Base-by-base conservation (phyloP, 2,113 vertebrate species). In the Paramormyrops kingsleyae region DNA sequence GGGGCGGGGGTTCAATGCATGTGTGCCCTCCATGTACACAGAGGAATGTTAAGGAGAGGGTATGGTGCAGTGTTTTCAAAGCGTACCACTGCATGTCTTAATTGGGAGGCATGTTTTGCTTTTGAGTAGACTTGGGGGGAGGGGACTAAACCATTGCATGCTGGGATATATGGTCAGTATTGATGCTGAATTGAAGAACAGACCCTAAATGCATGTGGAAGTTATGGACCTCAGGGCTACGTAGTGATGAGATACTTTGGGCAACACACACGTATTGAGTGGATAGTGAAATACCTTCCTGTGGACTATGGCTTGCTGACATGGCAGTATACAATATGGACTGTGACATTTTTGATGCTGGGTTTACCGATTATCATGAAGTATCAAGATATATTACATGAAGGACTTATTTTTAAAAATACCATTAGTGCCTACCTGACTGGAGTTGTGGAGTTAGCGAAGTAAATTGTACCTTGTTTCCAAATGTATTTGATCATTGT, bases 101-200 rank as follows among this genome's bases (percentile, higher is more conserved):
- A 91, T 91, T 77, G 85, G 56, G 53, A 88, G 77, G 46, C 5
- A 87, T 90, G 91, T 87, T 88, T 77, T 46, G 56, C 89, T 19
- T 92, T 88, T 90, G 93, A 90, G 50, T 10, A 39, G 49, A 24
- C n/a, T 49, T 50, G 46, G 87, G 46, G 80, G 49, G 90, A 92
- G 89, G 66, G 56, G 27, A 8, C 13, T 35, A 83, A 87, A 88
- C 42, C 56, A 27, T 56, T 84, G 66, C 84, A 52, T 83, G 47
- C 50, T 66, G 27, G 83, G 88, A 35, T 42, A 80, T 5, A 42
- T 80, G 31, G 74, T 80, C 74, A 80, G 15, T 80, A 17, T 17
- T 42, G 74, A 80, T 80, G 74, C 74, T 19, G 4, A 5, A 80
- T 17, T 19, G 74, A 80, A 42, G 35, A 39, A 80, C 17, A 80